These are phyloP conservation scores for Carposina sasakii DNA, from an alignment of 1,140 invertebrate genomes.

Conservation along the genomic window DNA sequence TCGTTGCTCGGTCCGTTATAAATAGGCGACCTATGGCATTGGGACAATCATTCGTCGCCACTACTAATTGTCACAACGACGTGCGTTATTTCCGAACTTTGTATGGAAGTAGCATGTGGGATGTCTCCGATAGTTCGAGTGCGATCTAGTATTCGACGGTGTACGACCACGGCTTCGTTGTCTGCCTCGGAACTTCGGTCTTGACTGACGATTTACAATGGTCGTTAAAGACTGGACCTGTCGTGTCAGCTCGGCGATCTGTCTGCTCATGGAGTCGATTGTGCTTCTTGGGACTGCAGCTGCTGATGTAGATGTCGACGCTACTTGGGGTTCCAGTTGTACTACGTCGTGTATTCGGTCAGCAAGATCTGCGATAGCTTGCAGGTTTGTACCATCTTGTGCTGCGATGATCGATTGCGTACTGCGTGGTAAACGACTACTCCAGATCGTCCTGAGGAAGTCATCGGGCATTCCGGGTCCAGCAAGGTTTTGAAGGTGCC, in stretches of 20 bases:
- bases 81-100: neutral
- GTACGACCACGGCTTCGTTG: neutral
- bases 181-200: neutral
- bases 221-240: neutral
- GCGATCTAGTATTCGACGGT: neutral
- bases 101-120: neutral
- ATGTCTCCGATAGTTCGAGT: neutral
- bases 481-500: neutral
- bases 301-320: neutral
- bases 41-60: neutral
- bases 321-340: neutral
- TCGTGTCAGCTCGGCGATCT: neutral
- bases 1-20: constrained; percentile 3
- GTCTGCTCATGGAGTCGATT: neutral
- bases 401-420: neutral
- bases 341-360: neutral
- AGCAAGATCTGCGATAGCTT: neutral
- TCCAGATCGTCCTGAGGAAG: neutral
- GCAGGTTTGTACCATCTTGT: neutral
- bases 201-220: neutral
- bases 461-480: neutral
- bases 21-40: constrained; percentile 1
- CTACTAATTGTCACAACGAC: neutral
- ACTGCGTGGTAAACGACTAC: neutral
- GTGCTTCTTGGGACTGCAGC: neutral